Conservation (phyloP, 37 sponge, comb jelly and placozoan genomes). For the Halichondria panicea region DNA sequence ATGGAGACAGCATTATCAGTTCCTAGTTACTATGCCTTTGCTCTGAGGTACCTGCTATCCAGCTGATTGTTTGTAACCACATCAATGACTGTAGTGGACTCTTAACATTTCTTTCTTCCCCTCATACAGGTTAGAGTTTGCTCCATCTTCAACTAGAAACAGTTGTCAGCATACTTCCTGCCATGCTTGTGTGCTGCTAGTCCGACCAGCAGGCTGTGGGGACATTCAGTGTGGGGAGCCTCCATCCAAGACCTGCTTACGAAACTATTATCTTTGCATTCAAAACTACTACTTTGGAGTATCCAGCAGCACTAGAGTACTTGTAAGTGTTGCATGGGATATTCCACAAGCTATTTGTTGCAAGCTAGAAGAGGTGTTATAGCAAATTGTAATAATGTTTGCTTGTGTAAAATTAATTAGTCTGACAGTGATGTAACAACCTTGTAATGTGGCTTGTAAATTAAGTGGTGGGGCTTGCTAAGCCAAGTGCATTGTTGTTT, state of each 20-base stretch:
- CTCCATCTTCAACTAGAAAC: not conserved
- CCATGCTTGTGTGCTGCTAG: conserved; percentile 34
- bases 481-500: too few relatives aligned
- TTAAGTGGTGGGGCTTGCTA: too few relatives aligned
- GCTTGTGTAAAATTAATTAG: too few relatives aligned
- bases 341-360: too few relatives aligned
- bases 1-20: too few relatives aligned
- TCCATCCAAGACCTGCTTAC: conserved; percentile 35
- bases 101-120: not conserved
- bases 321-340: too few relatives aligned
- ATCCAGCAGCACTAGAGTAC: not conserved
- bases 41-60: too few relatives aligned
- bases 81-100: not conserved
- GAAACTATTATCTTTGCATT: conserved; percentile 33
- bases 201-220: conserved; percentile 22
- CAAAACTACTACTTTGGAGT: conserved; percentile 4
- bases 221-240: conserved; percentile 22
- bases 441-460: too few relatives aligned
- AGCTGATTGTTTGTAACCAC: not conserved
- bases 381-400: too few relatives aligned
- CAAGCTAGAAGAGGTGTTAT: too few relatives aligned
- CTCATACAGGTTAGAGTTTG: conserved; percentile 2
- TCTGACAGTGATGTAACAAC: too few relatives aligned
- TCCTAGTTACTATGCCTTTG: too few relatives aligned
- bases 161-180: conserved; percentile 64